These are phyloP conservation scores for Octodon degus DNA, from an alignment of 2,113 vertebrate species.

Conservation along the genomic window DNA sequence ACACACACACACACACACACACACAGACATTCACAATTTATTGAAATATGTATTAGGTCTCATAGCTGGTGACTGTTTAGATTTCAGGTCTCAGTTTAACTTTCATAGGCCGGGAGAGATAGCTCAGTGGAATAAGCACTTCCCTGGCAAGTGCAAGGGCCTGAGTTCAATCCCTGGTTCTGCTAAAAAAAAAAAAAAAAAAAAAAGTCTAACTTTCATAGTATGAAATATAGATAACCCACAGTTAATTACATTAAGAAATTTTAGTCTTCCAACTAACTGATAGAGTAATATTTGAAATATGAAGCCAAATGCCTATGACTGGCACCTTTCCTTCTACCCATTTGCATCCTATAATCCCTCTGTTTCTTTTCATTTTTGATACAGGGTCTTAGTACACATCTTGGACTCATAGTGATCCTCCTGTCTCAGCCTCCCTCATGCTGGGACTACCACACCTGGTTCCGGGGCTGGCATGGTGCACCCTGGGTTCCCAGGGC, in stretches of 20 bases:
- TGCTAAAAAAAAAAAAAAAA: too few relatives aligned
- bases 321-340: background rate
- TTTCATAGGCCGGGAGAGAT: background rate
- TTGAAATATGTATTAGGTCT: slow-evolving; percentile 19
- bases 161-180: too few relatives aligned
- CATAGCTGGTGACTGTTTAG: background rate
- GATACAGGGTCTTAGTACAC: background rate
- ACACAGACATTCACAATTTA: background rate
- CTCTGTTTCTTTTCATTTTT: background rate
- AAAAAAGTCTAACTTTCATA: background rate
- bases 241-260: background rate
- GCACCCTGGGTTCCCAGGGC: too few relatives aligned
- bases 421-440: too few relatives aligned
- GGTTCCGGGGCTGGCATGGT: too few relatives aligned
- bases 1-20: too few relatives aligned
- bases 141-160: too few relatives aligned
- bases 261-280: too few relatives aligned
- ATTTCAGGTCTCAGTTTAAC: slow-evolving; percentile 34
- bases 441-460: too few relatives aligned
- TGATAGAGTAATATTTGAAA: background rate
- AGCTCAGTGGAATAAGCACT: too few relatives aligned
- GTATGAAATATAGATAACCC: background rate
- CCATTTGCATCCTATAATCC: background rate
- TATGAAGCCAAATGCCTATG: background rate
- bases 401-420: too few relatives aligned